phyloP scores from a whole-genome alignment of 2,113 vertebrate genomes.

The Tiliqua scincoides region DNA sequence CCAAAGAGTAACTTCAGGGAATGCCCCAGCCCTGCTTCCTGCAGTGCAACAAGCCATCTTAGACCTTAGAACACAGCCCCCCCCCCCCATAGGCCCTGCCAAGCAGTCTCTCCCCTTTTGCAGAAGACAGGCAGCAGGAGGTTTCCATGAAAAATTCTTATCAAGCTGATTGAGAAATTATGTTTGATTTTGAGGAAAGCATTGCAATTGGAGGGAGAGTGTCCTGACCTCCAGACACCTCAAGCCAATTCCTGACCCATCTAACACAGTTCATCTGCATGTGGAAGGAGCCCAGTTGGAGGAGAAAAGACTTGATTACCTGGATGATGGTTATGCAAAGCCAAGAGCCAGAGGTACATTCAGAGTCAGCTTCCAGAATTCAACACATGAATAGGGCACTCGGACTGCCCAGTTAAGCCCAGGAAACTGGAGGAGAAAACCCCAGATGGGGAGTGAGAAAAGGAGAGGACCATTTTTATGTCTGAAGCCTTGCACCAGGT shows the following conservation, averaged over 20 bases:
- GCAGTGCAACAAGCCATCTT: too few species aligned
- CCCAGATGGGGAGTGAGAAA: background rate
- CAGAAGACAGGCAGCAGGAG: too few species aligned
- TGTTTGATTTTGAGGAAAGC: background rate
- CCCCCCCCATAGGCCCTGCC: too few species aligned
- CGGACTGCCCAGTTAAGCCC: background rate
- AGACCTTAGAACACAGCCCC: too few species aligned
- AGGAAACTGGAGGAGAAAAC: background rate
- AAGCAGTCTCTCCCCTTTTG: too few species aligned
- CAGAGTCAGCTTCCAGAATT: background rate
- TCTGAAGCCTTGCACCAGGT: background rate
- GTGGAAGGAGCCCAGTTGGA: background rate
- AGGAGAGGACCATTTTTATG: background rate
- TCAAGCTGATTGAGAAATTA: background rate
- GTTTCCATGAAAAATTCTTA: too few species aligned
- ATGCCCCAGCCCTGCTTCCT: too few species aligned
- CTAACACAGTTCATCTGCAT: background rate
- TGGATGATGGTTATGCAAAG: background rate
- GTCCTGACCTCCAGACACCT: background rate
- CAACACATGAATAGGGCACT: conserved; percentile 13
- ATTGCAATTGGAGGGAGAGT: background rate
- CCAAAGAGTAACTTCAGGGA: too few species aligned
- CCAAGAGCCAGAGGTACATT: background rate
- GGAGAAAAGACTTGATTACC: background rate
- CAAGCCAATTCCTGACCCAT: background rate